These are phyloP conservation scores for Solenopsis fugax DNA, from an alignment of 1,140 invertebrate species.

Conservation along the genomic window DNA sequence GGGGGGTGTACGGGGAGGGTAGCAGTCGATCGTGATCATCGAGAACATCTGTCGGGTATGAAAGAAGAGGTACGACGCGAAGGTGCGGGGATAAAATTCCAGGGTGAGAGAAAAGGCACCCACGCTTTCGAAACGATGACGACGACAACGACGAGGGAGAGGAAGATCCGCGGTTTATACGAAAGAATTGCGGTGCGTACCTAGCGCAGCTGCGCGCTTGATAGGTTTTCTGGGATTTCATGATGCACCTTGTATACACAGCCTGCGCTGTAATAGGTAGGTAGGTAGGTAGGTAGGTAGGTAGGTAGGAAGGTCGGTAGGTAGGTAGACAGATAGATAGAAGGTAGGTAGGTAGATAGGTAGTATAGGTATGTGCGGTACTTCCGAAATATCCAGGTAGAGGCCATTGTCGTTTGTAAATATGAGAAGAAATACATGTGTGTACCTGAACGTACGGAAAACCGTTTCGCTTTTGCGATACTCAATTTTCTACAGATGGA, in stretches of 20 bases:
- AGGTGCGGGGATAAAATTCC: slow-evolving; percentile 21
- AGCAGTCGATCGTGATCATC: slow-evolving; percentile 19
- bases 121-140: slow-evolving; percentile 72
- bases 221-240: slow-evolving; percentile 41
- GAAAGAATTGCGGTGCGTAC: slow-evolving; percentile 26
- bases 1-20: background rate
- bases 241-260: slow-evolving; percentile 62
- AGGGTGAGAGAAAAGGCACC: slow-evolving; percentile 67
- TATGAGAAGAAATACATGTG: background rate
- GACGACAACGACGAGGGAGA: background rate
- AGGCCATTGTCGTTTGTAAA: slow-evolving; percentile 38
- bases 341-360: slow-evolving; percentile 2
- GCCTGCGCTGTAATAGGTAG: background rate
- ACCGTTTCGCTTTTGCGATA: background rate
- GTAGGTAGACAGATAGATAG: background rate
- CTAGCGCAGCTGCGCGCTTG: slow-evolving; percentile 66
- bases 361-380: background rate
- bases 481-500: background rate
- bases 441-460: background rate
- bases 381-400: background rate
- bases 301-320: background rate
- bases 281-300: background rate
- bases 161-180: background rate
- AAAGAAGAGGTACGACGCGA: slow-evolving; percentile 41
- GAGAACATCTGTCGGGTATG: slow-evolving; percentile 74